phyloP scores from a whole-genome alignment of 2,797 vertebrate genomes.

The Sebastes oblongus region DNA sequence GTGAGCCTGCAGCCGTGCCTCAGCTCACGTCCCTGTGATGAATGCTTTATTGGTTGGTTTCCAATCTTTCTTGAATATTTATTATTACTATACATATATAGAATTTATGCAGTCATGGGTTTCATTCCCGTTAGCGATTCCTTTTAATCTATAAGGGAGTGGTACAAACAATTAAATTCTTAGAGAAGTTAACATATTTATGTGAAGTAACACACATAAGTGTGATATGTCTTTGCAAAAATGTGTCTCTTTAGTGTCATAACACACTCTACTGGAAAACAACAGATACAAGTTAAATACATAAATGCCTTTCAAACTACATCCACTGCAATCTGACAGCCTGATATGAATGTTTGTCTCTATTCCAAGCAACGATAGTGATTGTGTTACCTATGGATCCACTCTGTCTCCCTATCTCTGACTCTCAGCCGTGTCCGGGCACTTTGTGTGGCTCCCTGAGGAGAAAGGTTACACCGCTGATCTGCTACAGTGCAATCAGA shows the following conservation, averaged over 20 bases:
- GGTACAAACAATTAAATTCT: constrained; percentile 35
- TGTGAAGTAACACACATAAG: constrained; percentile 25
- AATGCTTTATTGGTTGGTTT: constrained; percentile 66
- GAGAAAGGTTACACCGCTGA: constrained; percentile 53
- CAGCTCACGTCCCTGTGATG: constrained; percentile 64
- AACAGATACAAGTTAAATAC: constrained; percentile 15
- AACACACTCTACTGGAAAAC: constrained; percentile 6
- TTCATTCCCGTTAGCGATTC: constrained; percentile 40
- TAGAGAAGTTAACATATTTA: constrained; percentile 35
- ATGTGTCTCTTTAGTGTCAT: constrained; percentile 2
- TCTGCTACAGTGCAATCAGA: constrained; percentile 54
- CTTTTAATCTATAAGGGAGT: constrained; percentile 41
- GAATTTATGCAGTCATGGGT: constrained; percentile 53
- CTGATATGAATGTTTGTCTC: constrained; percentile 19
- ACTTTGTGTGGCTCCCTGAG: constrained; percentile 39
- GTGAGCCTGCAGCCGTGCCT: constrained; percentile 53
- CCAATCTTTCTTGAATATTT: constrained; percentile 68
- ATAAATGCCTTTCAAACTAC: constrained; percentile 23
- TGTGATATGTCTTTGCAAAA: constrained; percentile 6
- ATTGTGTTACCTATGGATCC: constrained; percentile 42
- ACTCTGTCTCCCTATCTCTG: constrained; percentile 44
- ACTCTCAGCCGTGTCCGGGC: constrained; percentile 34
- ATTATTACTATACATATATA: constrained; percentile 61
- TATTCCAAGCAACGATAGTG: constrained; percentile 13
- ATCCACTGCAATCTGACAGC: constrained; percentile 20